Evolutionary conservation across 1,140 invertebrate genomes (phyloP), one percentile per base, ranked within the genome.

Genomic region (Drosophila punjabiensis): DNA sequence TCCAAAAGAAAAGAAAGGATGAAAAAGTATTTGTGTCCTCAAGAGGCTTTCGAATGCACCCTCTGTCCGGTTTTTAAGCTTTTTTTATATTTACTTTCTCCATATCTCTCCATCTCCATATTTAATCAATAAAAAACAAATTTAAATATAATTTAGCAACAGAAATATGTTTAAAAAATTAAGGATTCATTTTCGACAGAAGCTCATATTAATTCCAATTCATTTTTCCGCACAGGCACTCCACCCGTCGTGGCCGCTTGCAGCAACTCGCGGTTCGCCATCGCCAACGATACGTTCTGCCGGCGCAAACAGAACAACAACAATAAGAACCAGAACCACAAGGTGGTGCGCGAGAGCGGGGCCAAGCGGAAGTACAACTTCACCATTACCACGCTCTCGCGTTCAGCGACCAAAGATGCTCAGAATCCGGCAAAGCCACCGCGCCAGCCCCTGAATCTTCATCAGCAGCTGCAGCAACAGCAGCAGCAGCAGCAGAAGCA

Each of bases 291-390:
- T 33, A 90, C 87, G 6, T 90, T 90, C 39, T 90, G 86, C 67
- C 79, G 86, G 28, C 86, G 86, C 35, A 90, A 90, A 30, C 86
- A 90, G 73, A 90, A 90, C 66, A 90, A 90, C 66, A 90, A 90
- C 37, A 90, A 90, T 24, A 90, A 90, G 66, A 90, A 90, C 35
- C 86, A 80, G 50, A 90, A 90, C 50, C 84, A 86, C 47, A 90
- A 82, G 58, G 70, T 90, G 45, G 77, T 81, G 16, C 83, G 83
- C 35, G 83, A 87, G 37, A 70, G 67, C 32, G 78, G 83, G n/a
- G 79, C 82, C 64, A 90, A 78, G 55, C 78, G 74, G 68, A 92
- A 81, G 60, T 92, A 93, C 59, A 93, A 93, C 75, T 93, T 93
- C 37, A 93, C 92, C 20, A 93, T 93, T 41, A 93, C 92, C 24